Percentiles rank a stretch among this genome's conserved stretches.
Evolutionary conservation across 2,888 invertebrate genomes (phyloP).

Genomic region (Melanotus villosus): DNA sequence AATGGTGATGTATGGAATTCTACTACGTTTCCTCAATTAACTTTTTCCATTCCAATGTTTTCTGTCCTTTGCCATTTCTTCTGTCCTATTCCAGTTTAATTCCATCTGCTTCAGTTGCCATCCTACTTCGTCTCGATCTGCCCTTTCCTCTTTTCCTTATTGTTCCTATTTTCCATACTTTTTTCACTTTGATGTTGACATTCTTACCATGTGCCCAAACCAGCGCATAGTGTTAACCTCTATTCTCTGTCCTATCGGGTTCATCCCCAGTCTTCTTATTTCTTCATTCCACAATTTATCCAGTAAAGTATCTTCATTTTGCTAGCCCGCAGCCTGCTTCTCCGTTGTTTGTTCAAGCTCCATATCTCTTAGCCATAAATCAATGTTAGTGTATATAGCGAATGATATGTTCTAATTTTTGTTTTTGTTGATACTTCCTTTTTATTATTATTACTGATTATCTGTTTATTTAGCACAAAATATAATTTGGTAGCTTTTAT

Average conservation of each 20-base stretch:
- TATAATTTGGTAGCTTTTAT: background rate
- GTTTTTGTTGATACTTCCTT: background rate
- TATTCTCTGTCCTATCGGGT: background rate
- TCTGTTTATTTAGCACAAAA: background rate
- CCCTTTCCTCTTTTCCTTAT: background rate
- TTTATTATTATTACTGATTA: background rate
- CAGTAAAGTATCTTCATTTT: background rate
- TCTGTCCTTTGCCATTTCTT: background rate
- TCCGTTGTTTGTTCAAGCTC: background rate
- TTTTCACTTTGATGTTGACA: background rate
- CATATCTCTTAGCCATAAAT: background rate
- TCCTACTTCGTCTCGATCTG: slow-evolving; percentile 2
- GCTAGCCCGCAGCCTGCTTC: background rate
- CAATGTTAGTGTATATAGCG: background rate
- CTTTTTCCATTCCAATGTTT: background rate
- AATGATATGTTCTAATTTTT: background rate
- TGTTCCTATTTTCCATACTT: background rate
- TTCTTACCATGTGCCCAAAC: slow-evolving; percentile 1
- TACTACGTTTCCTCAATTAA: background rate
- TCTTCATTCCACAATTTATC: background rate
- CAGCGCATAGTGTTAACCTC: background rate
- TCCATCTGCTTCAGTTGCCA: background rate
- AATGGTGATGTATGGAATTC: background rate
- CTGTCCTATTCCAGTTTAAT: background rate
- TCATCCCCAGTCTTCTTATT: background rate